Evolutionary conservation across 2,888 invertebrate genomes (phyloP).

Genomic region (Dichetophora obliterata): DNA sequence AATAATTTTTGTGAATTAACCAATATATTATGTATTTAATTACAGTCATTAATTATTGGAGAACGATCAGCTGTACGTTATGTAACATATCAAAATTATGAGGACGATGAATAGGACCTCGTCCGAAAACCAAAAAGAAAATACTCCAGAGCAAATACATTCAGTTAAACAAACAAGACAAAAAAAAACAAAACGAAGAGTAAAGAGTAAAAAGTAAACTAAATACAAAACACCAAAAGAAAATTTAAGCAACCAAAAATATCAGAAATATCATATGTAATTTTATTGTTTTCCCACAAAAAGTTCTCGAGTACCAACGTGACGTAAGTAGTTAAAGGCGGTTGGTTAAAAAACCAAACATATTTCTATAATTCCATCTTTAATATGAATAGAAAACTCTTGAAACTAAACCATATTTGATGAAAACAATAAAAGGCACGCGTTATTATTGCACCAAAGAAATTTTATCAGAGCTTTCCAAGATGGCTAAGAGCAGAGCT

Average conservation of each 20-base stretch:
- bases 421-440: not conserved
- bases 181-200: no score
- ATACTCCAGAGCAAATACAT: not conserved
- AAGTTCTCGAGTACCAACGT: constrained; percentile 6
- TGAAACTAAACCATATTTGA: not conserved
- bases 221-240: constrained; percentile 57
- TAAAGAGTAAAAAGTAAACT: constrained; percentile 32
- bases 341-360: no score
- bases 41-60: constrained; percentile 88
- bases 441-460: not conserved
- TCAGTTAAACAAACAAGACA: no score
- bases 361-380: no score
- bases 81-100: constrained; percentile 94
- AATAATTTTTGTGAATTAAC: not conserved
- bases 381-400: not conserved
- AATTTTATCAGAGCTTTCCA: not conserved
- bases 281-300: constrained; percentile 46
- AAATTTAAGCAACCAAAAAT: constrained; percentile 67
- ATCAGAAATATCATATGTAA: constrained; percentile 69
- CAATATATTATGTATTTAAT: constrained; percentile 51
- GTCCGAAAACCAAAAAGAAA: constrained; percentile 16
- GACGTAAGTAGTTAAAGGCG: not conserved
- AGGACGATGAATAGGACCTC: constrained; percentile 79
- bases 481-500: no score
- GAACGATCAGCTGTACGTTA: constrained; percentile 95